A percentile compares a stretch with the other conserved stretches of the same genome.
phyloP scores from a whole-genome alignment of 2,888 invertebrate genomes.

The Tetrapedia diversipes region DNA sequence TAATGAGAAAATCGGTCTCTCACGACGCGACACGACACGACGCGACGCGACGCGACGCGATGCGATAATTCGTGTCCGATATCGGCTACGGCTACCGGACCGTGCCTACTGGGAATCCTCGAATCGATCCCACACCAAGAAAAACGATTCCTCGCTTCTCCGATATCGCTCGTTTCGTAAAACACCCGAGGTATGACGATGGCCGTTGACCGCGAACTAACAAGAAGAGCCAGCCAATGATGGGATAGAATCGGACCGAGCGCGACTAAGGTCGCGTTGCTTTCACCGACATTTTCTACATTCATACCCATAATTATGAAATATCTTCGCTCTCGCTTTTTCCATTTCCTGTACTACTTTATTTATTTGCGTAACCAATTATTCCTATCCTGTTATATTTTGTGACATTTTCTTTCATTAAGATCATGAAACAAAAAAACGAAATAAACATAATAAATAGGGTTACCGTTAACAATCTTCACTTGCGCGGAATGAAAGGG shows the following conservation, averaged over 20 bases:
- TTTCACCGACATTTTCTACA: background rate
- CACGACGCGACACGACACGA: no score
- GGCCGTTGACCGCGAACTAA: slow-evolving; percentile 2
- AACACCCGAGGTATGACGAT: slow-evolving; percentile 5
- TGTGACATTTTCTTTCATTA: no score
- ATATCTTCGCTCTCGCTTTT: no score
- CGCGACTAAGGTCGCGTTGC: background rate
- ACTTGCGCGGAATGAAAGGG: background rate
- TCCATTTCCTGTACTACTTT: no score
- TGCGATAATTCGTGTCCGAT: slow-evolving; percentile 56
- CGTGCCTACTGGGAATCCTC: slow-evolving; percentile 27
- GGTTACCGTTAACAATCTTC: slow-evolving; percentile 8
- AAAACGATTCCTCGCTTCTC: slow-evolving; percentile 34
- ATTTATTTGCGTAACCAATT: no score
- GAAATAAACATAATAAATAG: background rate
- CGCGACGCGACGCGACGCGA: no score
- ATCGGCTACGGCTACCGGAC: slow-evolving; percentile 17
- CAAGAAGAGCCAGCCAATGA: no score
- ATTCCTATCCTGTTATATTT: no score
- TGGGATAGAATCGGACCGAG: background rate
- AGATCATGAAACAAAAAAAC: background rate
- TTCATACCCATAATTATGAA: background rate
- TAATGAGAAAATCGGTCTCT: no score
- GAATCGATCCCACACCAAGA: slow-evolving; percentile 23
- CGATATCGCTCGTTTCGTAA: slow-evolving; percentile 28